Base-by-base conservation (phyloP, 2,113 vertebrate genomes). In the Asarcornis scutulata region DNA sequence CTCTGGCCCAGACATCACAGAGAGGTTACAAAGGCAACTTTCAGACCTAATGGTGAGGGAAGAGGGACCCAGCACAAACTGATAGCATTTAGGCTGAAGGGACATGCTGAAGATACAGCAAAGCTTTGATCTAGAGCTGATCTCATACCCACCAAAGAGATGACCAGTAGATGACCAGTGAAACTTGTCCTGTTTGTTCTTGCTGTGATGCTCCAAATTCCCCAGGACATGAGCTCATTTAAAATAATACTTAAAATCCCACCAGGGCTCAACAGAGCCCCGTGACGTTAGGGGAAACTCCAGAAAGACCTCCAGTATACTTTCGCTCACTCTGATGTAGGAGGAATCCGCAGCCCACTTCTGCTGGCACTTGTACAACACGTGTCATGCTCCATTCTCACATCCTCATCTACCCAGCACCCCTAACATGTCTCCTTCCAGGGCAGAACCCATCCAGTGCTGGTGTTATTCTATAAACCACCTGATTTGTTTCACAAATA, bases 1-100 rank as follows among this genome's bases (percentile, higher is more conserved):
- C 44, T 64, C 36, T 40, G 20, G 13, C 29, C 16, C 63, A 46
- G 59, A 32, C 13, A 1, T 0, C 14, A 59, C 1, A 0, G 58
- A 38, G 22, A 52, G 38, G 31, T 69, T 71, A 71, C 5, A n/a
- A 83, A 72, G 62, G 4, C 67, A 79, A 1, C 3, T n/a, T 68
- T 53, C 72, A 55, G 14, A 44, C 26, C n/a, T 13, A 27, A 29
- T 29, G 38, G 18, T 9, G 21, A 86, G 26, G 59, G 46, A 63
- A 76, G 4, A 75, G n/a, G 27, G 55, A 32, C 46, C 20, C 31
- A 44, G n/a, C 75, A 76, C 36, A 75, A 48, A 75, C 27, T 11
- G 52, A 76, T 29, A 83, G 38, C 23, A 38, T 32, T 44, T 27
- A 83, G 76, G 86, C 2, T 0, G 20, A 88, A 83, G 71, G 55